phyloP scores from a whole-genome alignment of 37 sponge, comb jelly and placozoan species.

The Eunapius fragilis region DNA sequence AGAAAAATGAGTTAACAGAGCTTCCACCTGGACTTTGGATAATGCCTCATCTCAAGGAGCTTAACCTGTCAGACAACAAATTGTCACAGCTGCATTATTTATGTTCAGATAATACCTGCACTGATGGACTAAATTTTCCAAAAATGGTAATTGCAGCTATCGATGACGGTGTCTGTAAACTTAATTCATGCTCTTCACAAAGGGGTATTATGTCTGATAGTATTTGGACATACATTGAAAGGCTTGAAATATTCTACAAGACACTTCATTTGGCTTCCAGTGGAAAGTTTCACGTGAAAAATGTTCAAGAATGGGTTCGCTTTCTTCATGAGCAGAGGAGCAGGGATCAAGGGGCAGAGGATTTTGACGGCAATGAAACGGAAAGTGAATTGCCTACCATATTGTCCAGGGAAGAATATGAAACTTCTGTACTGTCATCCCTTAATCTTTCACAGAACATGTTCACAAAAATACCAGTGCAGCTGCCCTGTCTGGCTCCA shows the following conservation, averaged over 20 bases:
- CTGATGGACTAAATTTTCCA: slow-evolving; percentile 23
- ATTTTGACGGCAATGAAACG: background rate
- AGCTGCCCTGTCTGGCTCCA: slow-evolving; percentile 77
- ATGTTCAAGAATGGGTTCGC: background rate
- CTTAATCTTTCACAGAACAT: slow-evolving; percentile 73
- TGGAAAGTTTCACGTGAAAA: background rate
- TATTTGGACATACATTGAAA: background rate
- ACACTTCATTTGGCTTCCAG: background rate
- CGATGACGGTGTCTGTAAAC: background rate
- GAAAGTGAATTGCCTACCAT: background rate
- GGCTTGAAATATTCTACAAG: background rate
- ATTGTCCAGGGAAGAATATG: background rate
- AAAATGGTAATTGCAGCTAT: background rate
- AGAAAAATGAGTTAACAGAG: slow-evolving; percentile 36
- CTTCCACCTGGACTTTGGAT: slow-evolving; percentile 79
- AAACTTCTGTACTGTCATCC: background rate
- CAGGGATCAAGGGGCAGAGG: background rate
- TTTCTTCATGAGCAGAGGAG: background rate
- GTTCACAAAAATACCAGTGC: slow-evolving; percentile 64
- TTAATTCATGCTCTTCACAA: slow-evolving; percentile 1
- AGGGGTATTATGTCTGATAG: background rate
- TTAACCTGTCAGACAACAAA: slow-evolving; percentile 52
- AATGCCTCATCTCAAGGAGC: slow-evolving; percentile 43
- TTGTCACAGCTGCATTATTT: slow-evolving; percentile 58
- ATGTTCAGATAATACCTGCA: slow-evolving; percentile 29